Percentiles rank a stretch among this genome's conserved stretches.
phyloP scores from a whole-genome alignment of 2,888 invertebrate genomes.

The Meliscaeva auricollis region DNA sequence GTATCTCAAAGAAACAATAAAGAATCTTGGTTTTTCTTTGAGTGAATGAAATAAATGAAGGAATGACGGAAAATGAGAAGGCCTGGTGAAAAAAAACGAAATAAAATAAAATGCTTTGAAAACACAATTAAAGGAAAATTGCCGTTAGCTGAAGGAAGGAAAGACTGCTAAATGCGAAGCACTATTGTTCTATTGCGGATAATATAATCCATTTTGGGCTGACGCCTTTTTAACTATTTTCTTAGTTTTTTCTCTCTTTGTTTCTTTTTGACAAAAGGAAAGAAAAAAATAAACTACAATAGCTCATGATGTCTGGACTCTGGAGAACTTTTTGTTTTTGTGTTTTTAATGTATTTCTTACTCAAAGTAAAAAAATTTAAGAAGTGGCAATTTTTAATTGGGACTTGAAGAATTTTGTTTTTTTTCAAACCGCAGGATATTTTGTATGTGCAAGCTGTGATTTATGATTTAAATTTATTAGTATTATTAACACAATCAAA shows the following conservation, averaged over 20 bases:
- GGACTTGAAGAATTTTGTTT: background rate
- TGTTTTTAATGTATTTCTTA: background rate
- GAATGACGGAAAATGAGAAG: constrained; percentile 4
- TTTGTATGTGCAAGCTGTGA: no score
- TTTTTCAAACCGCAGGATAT: background rate
- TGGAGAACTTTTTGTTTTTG: no score
- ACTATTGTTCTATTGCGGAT: constrained; percentile 61
- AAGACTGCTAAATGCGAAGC: constrained; percentile 16
- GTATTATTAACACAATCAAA: no score
- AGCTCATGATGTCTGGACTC: background rate
- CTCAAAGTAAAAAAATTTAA: background rate
- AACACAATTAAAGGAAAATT: constrained; percentile 51
- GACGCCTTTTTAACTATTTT: constrained; percentile 26
- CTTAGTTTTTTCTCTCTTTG: background rate
- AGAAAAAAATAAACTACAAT: background rate
- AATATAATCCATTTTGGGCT: constrained; percentile 56
- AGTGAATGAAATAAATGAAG: background rate
- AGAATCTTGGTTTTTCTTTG: constrained; percentile 24
- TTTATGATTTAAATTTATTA: no score
- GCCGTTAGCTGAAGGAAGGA: constrained; percentile 14
- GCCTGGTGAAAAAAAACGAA: no score
- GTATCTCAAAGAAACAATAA: constrained; percentile 32
- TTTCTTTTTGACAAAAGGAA: background rate
- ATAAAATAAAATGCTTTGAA: constrained; percentile 38
- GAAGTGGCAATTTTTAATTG: constrained; percentile 11